A percentile compares a stretch with the other conserved stretches of the same genome.
These are phyloP conservation scores for Calyptomena viridis DNA, from an alignment of 2,113 vertebrate species.

Conservation along the genomic window DNA sequence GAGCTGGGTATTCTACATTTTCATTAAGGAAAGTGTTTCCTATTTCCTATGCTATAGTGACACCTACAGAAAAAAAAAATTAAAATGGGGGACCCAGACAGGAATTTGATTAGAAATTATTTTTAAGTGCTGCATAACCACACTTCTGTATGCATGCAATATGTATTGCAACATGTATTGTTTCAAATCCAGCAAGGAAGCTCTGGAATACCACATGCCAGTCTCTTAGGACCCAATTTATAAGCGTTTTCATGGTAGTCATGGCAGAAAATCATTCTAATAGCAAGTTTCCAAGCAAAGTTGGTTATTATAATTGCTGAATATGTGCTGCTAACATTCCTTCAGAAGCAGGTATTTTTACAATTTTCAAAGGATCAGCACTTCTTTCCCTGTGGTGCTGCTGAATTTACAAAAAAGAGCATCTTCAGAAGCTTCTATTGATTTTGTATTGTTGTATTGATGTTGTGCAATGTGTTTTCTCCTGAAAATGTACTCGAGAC, in stretches of 20 bases:
- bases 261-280: constrained; percentile 28
- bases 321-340: constrained; percentile 27
- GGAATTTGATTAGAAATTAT: neutral
- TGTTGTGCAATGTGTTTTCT: neutral
- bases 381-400: neutral
- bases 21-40: constrained; percentile 31
- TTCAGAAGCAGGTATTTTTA: neutral
- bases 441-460: neutral
- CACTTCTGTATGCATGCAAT: neutral
- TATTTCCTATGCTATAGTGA: constrained; percentile 72
- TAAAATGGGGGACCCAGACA: neutral
- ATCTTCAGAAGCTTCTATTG: neutral
- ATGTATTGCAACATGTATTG: accelerated
- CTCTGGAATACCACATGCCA: neutral
- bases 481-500: neutral
- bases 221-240: constrained; percentile 5
- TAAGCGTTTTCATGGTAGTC: neutral
- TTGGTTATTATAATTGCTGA: constrained; percentile 21
- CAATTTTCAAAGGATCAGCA: constrained; percentile 21
- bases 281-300: constrained; percentile 17
- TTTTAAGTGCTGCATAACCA: neutral
- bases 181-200: neutral
- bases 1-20: constrained; percentile 35
- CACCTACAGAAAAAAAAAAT: constrained; percentile 75
- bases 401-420: neutral